Evolutionary conservation across 2,888 invertebrate genomes (phyloP), one percentile per base, ranked within the genome.

Genomic region (Cetonia aurata): DNA sequence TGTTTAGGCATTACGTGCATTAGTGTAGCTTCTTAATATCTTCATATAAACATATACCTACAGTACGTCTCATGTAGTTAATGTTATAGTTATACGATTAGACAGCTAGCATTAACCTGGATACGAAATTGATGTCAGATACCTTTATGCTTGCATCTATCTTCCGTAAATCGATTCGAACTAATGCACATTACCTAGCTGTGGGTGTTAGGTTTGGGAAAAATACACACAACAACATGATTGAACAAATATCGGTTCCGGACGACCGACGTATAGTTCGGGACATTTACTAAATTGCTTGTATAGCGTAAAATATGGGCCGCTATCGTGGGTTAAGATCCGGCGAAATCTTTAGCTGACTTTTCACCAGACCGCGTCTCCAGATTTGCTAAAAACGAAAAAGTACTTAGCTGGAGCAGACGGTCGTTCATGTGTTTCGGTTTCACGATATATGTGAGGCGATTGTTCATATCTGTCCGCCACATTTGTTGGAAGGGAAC

Each of bases 271-370:
- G 60, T 44, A 31, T 13, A 55, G 44, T 9, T 17, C 42, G 25
- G 31, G 44, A 67, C 67, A 67, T 67, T 55, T 67, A 52, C 53
- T 55, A 67, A 53, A 67, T 67, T 67, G 42, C 67, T 55, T 67
- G 53, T 55, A 67, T 53, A 44, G 55, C 42, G 67, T 53, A 55
- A 67, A 67, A 67, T 67, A 67, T 67, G 67, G 53, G 42, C 44
- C n/a, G 17, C 67, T 25, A 53, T 67, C 55, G 55, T 44, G 37
- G 53, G 59, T 59, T 59, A 59, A 44, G 60, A 46, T 44, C 60
- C 46, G 12, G 60, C 60, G 46, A 44, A 60, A 31, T 46, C 31
- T 60, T 44, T 19, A 60, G 48, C 17, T 48, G 60, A 33, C 33
- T 60, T 60, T 60, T 48, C 31, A 19, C 44, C 17, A 19, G 25